Evolutionary conservation across 1,140 invertebrate genomes (phyloP).

Genomic region (Tetragonula clypearis): DNA sequence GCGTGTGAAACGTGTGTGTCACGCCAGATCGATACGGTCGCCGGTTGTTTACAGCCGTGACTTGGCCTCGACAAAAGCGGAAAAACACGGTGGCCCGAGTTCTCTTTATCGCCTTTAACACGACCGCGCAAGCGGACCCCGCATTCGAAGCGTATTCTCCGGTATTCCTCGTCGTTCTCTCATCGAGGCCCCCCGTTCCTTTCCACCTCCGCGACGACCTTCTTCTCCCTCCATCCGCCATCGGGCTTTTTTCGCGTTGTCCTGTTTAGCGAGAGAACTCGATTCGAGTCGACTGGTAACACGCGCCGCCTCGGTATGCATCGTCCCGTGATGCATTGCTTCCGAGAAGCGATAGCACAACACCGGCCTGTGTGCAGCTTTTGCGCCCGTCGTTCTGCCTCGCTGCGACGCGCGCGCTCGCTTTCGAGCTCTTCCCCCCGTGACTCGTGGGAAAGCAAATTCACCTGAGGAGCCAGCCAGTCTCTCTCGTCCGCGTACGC

Average conservation of each 20-base stretch:
- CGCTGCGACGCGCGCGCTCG: slow-evolving; percentile 6
- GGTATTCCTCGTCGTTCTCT: slow-evolving; percentile 4
- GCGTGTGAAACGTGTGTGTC: neutral
- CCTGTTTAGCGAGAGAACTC: slow-evolving; percentile 43
- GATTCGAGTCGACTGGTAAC: slow-evolving; percentile 51
- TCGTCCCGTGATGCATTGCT: slow-evolving; percentile 58
- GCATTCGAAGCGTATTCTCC: neutral
- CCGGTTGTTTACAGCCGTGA: slow-evolving; percentile 26
- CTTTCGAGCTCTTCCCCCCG: slow-evolving; percentile 10
- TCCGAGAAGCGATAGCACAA: slow-evolving; percentile 64
- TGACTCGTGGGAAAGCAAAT: slow-evolving; percentile 24
- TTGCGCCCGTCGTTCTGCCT: neutral
- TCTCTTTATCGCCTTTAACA: slow-evolving; percentile 21
- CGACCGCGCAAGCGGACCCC: neutral
- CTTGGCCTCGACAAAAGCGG: slow-evolving; percentile 19
- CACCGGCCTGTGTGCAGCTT: slow-evolving; percentile 16
- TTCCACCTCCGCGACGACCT: slow-evolving; percentile 26
- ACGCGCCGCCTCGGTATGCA: slow-evolving; percentile 39
- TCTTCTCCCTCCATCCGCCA: slow-evolving; percentile 19
- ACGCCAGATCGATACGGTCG: neutral
- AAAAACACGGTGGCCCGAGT: neutral
- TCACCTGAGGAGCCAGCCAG: neutral
- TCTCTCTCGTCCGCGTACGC: neutral
- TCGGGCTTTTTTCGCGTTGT: neutral
- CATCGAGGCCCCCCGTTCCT: neutral